phyloP scores from a whole-genome alignment of 1,140 invertebrate genomes.

The Brachionus manjavacas region DNA sequence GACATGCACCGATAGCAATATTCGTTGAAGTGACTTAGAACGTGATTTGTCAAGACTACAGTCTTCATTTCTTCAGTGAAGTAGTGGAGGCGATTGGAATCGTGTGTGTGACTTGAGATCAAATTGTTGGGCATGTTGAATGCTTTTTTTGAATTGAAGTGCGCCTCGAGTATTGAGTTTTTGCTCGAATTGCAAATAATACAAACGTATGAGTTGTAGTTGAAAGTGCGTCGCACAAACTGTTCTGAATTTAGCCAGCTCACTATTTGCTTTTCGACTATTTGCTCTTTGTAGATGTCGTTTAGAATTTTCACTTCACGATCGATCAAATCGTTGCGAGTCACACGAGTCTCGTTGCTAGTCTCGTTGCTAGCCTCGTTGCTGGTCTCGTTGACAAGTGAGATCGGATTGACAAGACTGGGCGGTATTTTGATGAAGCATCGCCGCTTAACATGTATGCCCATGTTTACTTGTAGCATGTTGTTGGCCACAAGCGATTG shows the following conservation, averaged over 20 bases:
- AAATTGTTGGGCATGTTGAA: not conserved
- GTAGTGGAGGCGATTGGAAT: not conserved
- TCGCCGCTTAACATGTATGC: not conserved
- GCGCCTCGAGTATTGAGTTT: not conserved
- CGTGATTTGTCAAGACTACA: conserved; percentile 26
- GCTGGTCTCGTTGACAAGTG: too few relatives aligned
- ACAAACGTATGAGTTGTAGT: conserved; percentile 31
- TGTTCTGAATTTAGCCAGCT: conserved; percentile 36
- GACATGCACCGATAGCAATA: conserved; percentile 41
- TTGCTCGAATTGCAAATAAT: conserved; percentile 27
- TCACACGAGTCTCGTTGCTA: not conserved
- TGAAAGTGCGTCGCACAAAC: conserved; percentile 12
- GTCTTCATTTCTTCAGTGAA: conserved; percentile 41
- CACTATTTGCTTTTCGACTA: conserved; percentile 38
- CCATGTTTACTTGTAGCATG: not conserved
- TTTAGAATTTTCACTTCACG: conserved; percentile 28
- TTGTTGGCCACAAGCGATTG: not conserved
- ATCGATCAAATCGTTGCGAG: conserved; percentile 6
- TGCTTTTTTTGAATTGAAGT: conserved; percentile 15
- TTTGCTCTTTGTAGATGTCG: conserved; percentile 36
- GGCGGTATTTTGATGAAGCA: conserved; percentile 20
- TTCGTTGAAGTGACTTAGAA: conserved; percentile 35
- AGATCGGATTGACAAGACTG: not conserved
- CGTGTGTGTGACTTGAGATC: not conserved
- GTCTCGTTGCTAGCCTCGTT: too few relatives aligned